Evolutionary conservation across 2,113 vertebrate species (phyloP), one percentile per base, ranked within the genome.

Genomic region (Apodemus sylvaticus): DNA sequence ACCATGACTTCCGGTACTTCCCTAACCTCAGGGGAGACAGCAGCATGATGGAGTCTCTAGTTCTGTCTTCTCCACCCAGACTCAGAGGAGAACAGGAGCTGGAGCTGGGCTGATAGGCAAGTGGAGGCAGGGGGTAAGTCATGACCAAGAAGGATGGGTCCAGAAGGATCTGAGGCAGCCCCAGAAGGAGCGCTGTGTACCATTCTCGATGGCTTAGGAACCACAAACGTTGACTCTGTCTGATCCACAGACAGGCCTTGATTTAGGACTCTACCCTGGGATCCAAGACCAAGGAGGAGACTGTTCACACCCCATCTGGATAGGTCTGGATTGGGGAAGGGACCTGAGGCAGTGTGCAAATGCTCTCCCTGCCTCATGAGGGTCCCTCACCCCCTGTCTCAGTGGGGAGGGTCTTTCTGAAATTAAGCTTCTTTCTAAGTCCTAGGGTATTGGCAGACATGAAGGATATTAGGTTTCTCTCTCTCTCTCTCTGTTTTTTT

Each of bases 401-500:
- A 58, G n/a, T 71, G 39, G 29, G 29, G n/a, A 71, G 51, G 31
- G 31, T 31, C 77, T 42, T 88, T 88, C 78, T 58, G 1, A 74
- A 36, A 31, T 34, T 62, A 31, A 58, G 51, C 29, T 34, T 95
- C 42, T 45, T 92, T 45, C 55, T 87, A 24, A 94, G 26, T 48
- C 90, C 17, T 29, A 34, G 12, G 51, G 26, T 51, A 19, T 34
- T 3, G 4, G 53, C 20, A 55, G 55, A 31, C 55, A 39, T 51
- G 17, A 88, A 89, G 19, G 22, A 36, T 31, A 11, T 76, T 55
- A 60, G 14, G 45, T 90, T 78, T 70, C 1, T 45, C 85, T 71
- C 42, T 42, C 29, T 93, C 60, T 89, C n/a, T n/a, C n/a, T n/a
- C n/a, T n/a, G n/a, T n/a, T 66, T 24, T 89, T 85, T 92, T 93